Base-by-base conservation (phyloP, 2,888 invertebrate genomes). In the Scaptomyza tumidula region DNA sequence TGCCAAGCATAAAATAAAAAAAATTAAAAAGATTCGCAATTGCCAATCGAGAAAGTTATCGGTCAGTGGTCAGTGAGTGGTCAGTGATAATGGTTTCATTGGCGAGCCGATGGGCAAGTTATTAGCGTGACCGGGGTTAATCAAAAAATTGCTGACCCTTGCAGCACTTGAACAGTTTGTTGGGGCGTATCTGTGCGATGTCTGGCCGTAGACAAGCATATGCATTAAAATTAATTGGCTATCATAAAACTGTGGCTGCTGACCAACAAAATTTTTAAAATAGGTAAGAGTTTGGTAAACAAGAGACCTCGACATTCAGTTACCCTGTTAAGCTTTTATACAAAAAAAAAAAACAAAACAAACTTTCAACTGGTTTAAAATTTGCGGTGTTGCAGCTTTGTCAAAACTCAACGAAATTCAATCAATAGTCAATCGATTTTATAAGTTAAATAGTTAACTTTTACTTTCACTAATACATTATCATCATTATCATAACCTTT, bases 141-240 rank as follows among this genome's bases (percentile, higher is more conserved):
- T 89, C 88, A 88, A 90, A 75, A 89, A 89, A 88, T 84, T 78
- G 75, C 76, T 89, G 89, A 89, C 89, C 90, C 78, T 78, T 76
- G 60, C 50, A 66, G 71, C 70, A 61, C 43, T 63, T 56, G 61
- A 39, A 27, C 60, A 48, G 53, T 16, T 24, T 43, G 50, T n/a
- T 41, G 56, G 60, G 56, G 60, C 54, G 68, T 81, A 72, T 67
- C 67, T 71, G 43, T 53, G 53, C 61, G 56, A 70, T 81, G 55
- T 58, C 52, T 70, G 39, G 53, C 29, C 55, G 60, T 57, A 67
- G 73, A 80, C 78, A 68, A 71, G 75, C 80, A 76, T 77, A 68
- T 82, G 80, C 77, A 77, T 75, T 75, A 66, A 80, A 73, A 78
- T 82, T 86, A 86, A 86, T 86, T 85, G 86, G 71, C 65, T 78